These are phyloP conservation scores for Venturia canescens DNA, from an alignment of 1,140 invertebrate species.

Conservation along the genomic window DNA sequence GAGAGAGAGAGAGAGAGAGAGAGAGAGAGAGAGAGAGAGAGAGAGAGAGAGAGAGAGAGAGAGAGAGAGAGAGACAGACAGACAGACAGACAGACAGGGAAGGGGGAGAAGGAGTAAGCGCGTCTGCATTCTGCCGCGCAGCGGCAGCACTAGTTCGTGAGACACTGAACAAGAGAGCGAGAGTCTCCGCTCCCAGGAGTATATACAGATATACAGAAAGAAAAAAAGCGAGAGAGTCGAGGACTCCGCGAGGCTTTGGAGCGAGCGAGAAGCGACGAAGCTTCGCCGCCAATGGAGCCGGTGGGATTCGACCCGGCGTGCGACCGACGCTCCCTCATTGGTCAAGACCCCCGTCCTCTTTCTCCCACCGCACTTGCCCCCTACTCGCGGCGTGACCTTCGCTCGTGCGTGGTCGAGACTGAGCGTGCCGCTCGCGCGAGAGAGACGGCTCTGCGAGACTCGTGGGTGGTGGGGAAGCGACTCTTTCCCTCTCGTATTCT, in stretches of 20 bases:
- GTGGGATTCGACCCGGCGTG: constrained; percentile 69
- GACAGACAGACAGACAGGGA: too few species aligned
- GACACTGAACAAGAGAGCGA: constrained; percentile 33
- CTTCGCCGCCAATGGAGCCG: constrained; percentile 62
- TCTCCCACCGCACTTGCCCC: constrained; percentile 54
- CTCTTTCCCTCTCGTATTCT: not conserved
- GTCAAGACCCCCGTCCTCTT: constrained; percentile 43
- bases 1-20: too few species aligned
- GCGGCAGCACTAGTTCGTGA: constrained; percentile 11
- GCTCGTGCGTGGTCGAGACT: constrained; percentile 60
- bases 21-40: too few species aligned
- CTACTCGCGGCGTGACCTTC: constrained; percentile 45
- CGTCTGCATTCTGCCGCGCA: constrained; percentile 33
- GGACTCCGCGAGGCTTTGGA: not conserved
- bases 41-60: constrained; percentile 42
- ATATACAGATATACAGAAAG: not conserved
- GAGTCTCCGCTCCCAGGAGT: not conserved
- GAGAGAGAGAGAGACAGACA: constrained; percentile 40
- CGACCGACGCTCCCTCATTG: constrained; percentile 66
- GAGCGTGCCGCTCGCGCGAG: constrained; percentile 56
- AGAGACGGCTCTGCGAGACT: not conserved
- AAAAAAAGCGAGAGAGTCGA: constrained; percentile 39
- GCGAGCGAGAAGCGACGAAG: constrained; percentile 44
- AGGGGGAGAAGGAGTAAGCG: constrained; percentile 22
- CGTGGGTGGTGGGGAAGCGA: constrained; percentile 61